Evolutionary conservation across 2,113 vertebrate genomes (phyloP).

Genomic region (Pelvicachromis taeniatus): DNA sequence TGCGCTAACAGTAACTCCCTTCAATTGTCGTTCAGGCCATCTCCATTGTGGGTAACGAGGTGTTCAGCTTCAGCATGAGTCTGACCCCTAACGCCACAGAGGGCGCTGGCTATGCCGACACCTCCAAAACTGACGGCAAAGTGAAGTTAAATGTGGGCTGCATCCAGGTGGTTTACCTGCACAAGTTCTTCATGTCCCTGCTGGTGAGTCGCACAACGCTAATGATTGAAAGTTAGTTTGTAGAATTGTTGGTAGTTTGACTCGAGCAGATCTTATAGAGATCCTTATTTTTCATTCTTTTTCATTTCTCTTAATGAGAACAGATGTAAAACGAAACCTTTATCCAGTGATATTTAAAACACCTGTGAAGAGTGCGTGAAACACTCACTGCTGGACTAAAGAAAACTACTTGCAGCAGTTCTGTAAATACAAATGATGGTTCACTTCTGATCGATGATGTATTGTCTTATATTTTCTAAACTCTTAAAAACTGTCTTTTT

Average conservation of each 20-base stretch:
- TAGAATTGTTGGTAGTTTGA: accelerated
- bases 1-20: accelerated
- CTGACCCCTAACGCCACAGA: constrained; percentile 88
- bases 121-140: constrained; percentile 82
- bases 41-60: constrained; percentile 92
- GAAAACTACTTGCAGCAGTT: neutral
- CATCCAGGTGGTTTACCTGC: constrained; percentile 90
- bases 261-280: neutral
- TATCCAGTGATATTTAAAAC: neutral
- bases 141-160: constrained; percentile 90
- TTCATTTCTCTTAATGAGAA: accelerated
- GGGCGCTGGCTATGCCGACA: constrained; percentile 81
- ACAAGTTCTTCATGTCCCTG: constrained; percentile 90
- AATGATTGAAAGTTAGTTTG: neutral
- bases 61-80: constrained; percentile 86
- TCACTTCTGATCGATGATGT: too few relatives aligned
- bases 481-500: too few relatives aligned
- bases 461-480: neutral
- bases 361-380: accelerated
- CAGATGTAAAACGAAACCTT: accelerated
- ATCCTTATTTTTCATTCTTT: neutral
- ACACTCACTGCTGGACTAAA: neutral
- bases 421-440: neutral
- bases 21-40: constrained; percentile 76
- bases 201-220: constrained; percentile 77